Base-by-base conservation (phyloP, 2,888 invertebrate genomes). In the Leucoma salicis region DNA sequence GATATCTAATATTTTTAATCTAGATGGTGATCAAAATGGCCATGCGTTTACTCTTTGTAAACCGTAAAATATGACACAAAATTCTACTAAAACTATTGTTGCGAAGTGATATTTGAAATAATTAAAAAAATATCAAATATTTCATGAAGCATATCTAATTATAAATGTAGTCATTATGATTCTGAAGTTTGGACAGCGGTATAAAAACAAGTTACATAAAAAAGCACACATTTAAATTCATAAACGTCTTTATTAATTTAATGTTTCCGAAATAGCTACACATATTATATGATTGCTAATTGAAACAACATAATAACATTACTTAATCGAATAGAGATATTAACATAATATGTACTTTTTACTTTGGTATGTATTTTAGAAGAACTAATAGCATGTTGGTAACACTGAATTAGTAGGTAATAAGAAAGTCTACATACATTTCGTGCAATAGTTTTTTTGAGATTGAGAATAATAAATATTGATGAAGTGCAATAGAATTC, bases 261-360 rank as follows among this genome's bases (percentile, higher is more conserved):
- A 14, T 14, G 34, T 12, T 27, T 2, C 27, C 27, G n/a, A 27
- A 27, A 12, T 27, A 27, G n/a, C 8, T n/a, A 27, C n/a, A n/a
- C n/a, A 27, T n/a, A 21, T 39, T 34, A 40, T 34, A 21, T 21
- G 8, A 21, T 21, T 21, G 6, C 21, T 21, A 21, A 21, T 21
- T 21, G 21, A 21, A 29, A 40, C 11, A 29, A 12, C 28, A 35
- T 21, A 40, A 35, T 35, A 29, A 13, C n/a, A 34, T 40, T 40
- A 34, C 13, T 29, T 40, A 28, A 40, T 34, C 13, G 10, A 36
- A 21, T n/a, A n/a, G n/a, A n/a, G n/a, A n/a, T n/a, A n/a, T n/a
- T n/a, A n/a, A n/a, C n/a, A n/a, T n/a, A n/a, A n/a, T n/a, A n/a
- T n/a, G n/a, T n/a, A n/a, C n/a, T n/a, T n/a, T n/a, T n/a, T n/a